These are phyloP conservation scores for Sebastes iracundus DNA, from an alignment of 2,797 vertebrate species.

Conservation along the genomic window DNA sequence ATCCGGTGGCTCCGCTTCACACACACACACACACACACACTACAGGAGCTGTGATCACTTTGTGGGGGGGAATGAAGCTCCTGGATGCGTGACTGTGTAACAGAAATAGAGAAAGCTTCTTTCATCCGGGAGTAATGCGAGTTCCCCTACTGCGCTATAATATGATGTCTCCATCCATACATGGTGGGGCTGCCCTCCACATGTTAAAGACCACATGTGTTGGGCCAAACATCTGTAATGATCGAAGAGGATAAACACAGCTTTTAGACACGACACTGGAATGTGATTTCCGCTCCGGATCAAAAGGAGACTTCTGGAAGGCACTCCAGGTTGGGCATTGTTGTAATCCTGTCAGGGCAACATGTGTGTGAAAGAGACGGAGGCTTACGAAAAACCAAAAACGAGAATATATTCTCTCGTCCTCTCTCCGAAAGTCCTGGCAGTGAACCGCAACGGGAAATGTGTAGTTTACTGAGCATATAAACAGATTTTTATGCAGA, in stretches of 20 bases:
- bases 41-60: constrained; percentile 50
- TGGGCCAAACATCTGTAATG: constrained; percentile 56
- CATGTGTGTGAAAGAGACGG: constrained; percentile 33
- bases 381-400: constrained; percentile 10
- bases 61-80: constrained; percentile 29
- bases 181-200: constrained; percentile 56
- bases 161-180: constrained; percentile 36
- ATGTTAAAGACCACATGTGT: constrained; percentile 49
- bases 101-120: constrained; percentile 36
- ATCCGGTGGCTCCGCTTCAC: constrained; percentile 28
- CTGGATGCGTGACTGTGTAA: constrained; percentile 26
- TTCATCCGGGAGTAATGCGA: constrained; percentile 52
- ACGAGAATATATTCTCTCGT: constrained; percentile 23
- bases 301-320: constrained; percentile 43
- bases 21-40: constrained; percentile 41
- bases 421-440: background rate
- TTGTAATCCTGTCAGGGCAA: constrained; percentile 37
- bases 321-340: constrained; percentile 38
- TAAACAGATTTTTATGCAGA: constrained; percentile 49
- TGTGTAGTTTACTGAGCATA: constrained; percentile 36
- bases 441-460: constrained; percentile 18
- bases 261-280: constrained; percentile 53
- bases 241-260: constrained; percentile 62
- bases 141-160: background rate
- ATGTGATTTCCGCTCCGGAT: constrained; percentile 49